phyloP scores from a whole-genome alignment of 2,797 vertebrate genomes.

The Dryobates pubescens region DNA sequence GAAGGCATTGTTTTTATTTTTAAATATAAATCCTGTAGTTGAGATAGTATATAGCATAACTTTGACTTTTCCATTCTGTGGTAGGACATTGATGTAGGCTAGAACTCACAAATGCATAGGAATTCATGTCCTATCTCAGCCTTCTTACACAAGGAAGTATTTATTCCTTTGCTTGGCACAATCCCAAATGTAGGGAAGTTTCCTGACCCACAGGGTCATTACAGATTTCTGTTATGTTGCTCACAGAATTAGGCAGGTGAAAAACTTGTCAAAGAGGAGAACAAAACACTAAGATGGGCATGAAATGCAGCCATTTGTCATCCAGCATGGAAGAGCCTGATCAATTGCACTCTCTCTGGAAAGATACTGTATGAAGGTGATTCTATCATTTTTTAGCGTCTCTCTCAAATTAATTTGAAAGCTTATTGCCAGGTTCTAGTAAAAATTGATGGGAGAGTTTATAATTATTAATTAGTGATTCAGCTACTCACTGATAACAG shows the following conservation, averaged over 20 bases:
- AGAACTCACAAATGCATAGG: background rate
- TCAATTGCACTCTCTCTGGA: background rate
- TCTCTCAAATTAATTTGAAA: background rate
- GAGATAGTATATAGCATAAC: background rate
- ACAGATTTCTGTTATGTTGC: background rate
- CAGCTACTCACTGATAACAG: background rate
- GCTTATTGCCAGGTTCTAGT: background rate
- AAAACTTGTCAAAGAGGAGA: background rate
- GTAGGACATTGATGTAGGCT: background rate
- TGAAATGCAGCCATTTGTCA: background rate
- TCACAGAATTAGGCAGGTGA: background rate
- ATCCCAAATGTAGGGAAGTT: background rate
- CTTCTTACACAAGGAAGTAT: background rate
- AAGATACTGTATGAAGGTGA: background rate
- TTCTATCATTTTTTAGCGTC: background rate
- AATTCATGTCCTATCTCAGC: background rate
- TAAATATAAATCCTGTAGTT: slow-evolving; percentile 10
- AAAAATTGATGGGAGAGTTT: background rate
- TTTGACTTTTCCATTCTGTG: slow-evolving; percentile 10
- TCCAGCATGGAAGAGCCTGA: background rate
- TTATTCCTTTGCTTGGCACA: background rate
- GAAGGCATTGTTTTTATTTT: slow-evolving; percentile 39
- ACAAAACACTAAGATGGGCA: background rate
- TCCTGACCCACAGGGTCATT: background rate
- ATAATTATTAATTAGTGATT: background rate